A percentile compares a stretch with the other conserved stretches of the same genome.
Conservation (phyloP, 2,113 vertebrate genomes). For the Trematocara unimaculatum region DNA sequence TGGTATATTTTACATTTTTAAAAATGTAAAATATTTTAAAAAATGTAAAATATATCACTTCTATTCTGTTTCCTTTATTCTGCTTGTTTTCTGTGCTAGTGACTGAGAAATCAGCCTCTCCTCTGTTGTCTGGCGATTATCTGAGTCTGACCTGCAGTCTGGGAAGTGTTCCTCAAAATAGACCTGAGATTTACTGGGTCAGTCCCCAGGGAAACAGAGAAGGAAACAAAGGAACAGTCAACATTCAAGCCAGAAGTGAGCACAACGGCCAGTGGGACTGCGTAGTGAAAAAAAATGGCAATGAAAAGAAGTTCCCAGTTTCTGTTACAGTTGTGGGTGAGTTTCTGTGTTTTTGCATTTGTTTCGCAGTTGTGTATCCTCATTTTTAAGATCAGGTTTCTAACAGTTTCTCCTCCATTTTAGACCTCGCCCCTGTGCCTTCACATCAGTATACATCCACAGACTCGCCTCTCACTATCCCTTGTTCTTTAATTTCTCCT, state of each 20-base stretch:
- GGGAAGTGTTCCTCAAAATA: fast-evolving
- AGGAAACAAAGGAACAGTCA: fast-evolving
- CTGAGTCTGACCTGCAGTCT: constrained; percentile 25
- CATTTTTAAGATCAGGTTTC: neutral
- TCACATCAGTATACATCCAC: constrained; percentile 29
- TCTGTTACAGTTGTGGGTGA: constrained; percentile 56
- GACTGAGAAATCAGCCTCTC: fast-evolving
- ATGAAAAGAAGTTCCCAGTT: neutral
- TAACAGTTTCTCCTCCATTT: neutral
- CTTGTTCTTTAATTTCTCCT: constrained; percentile 30
- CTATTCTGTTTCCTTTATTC: neutral
- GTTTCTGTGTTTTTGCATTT: neutral
- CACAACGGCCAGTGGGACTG: constrained; percentile 62
- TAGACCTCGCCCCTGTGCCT: constrained; percentile 43
- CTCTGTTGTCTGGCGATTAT: neutral
- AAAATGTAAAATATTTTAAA: too few species aligned
- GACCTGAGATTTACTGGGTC: constrained; percentile 8
- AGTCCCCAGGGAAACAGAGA: neutral
- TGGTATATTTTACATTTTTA: too few species aligned
- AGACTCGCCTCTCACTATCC: neutral
- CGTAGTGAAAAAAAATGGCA: neutral
- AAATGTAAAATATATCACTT: neutral
- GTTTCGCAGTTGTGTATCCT: neutral
- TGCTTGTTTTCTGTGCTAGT: constrained; percentile 20
- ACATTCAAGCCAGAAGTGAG: fast-evolving